Evolutionary conservation across 2,797 vertebrate species (phyloP), one percentile per base, ranked within the genome.

Genomic region (Sebastes steindachneri): DNA sequence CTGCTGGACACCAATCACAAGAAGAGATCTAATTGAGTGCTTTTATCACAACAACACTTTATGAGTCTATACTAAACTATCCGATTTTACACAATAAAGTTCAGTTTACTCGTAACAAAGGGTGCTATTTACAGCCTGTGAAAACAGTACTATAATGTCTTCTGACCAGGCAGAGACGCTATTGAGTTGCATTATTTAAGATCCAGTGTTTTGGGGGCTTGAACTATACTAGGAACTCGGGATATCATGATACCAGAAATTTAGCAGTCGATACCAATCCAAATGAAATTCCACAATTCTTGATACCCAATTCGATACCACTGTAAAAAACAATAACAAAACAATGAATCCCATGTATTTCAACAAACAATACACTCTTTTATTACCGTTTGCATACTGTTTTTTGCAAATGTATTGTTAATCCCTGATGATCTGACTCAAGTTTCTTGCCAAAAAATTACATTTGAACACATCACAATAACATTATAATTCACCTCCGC

Each of bases 1-100:
- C 84, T 89, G 83, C 88, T 88, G 78, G 83, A 92, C 89, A 84
- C 80, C 73, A 93, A 70, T 83, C 86, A 82, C 31, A 70, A 5
- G 60, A 54, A 37, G 28, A 63, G 59, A 73, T 82, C 54, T 80
- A 57, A 74, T 51, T 53, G 19, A 63, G 45, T 60, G 31, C 7
- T 77, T 78, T 80, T 15, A 57, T 73, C 26, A 45, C 28, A 64
- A 76, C n/a, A 81, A 65, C 59, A 71, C 8, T 9, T 8, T 12
- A 68, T 54, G 28, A 25, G 63, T 80, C 29, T 23, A 14, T 58
- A 33, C 19, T 53, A 53, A 21, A 19, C 48, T 53, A 53, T n/a
- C 19, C 5, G 9, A 48, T 64, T 64, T 64, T 48, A 48, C 26
- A 41, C 19, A 29, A 4, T n/a, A 8, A 17, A 4, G 19, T 64